Evolutionary conservation across 2,888 invertebrate species (phyloP).

Genomic region (Lysandra bellargus): DNA sequence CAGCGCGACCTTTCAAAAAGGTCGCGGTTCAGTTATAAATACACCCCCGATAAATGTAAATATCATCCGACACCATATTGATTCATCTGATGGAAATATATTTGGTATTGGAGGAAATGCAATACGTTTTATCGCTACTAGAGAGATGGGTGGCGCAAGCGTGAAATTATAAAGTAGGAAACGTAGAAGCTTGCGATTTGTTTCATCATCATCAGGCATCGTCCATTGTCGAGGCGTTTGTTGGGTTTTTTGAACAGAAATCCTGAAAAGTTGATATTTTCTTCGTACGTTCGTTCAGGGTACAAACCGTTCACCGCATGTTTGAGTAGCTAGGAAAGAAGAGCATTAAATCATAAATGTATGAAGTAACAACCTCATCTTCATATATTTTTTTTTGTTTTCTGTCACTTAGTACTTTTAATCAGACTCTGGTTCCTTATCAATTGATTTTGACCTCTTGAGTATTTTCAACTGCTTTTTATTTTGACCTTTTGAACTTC

Average conservation of each 20-base stretch:
- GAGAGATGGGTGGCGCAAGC: background rate
- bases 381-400: no score
- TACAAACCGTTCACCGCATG: no score
- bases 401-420: no score
- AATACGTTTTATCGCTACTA: background rate
- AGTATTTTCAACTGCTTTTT: no score
- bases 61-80: background rate
- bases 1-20: conserved; percentile 15
- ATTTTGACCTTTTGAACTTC: background rate
- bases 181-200: background rate
- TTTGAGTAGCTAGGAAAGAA: no score
- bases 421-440: no score
- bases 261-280: background rate
- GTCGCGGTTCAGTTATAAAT: conserved; percentile 21
- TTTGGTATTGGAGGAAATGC: background rate
- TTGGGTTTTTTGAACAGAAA: background rate
- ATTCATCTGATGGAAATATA: background rate
- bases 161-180: background rate
- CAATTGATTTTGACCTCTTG: no score
- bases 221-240: background rate
- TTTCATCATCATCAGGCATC: background rate
- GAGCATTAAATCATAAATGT: no score
- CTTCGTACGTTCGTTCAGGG: background rate
- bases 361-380: no score
- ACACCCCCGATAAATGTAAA: conserved; percentile 20